Evolutionary conservation across 2,888 invertebrate species (phyloP).

Genomic region (Sarcophaga caerulescens): DNA sequence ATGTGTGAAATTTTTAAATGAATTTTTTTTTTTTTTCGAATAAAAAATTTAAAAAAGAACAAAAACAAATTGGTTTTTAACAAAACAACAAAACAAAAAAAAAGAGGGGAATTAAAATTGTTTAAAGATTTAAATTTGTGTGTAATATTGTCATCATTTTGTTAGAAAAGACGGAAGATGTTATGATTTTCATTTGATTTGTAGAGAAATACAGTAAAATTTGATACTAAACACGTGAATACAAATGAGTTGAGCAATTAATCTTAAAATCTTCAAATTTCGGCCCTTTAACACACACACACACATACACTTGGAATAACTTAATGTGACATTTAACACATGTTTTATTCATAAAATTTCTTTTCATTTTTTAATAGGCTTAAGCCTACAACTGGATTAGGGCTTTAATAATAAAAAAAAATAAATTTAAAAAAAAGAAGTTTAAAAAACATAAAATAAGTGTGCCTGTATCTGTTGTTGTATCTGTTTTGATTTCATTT

Average conservation of each 20-base stretch:
- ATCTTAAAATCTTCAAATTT: neutral
- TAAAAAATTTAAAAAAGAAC: neutral
- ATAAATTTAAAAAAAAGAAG: too few species aligned
- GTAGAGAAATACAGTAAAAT: neutral
- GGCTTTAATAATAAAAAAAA: too few species aligned
- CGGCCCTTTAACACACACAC: too few species aligned
- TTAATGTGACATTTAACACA: slow-evolving; percentile 10
- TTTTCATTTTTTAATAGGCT: too few species aligned
- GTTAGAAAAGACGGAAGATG: too few species aligned
- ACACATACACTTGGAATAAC: neutral
- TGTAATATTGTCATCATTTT: slow-evolving; percentile 19
- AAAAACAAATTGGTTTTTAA: neutral
- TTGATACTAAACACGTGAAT: slow-evolving; percentile 3
- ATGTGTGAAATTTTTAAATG: slow-evolving; percentile 47
- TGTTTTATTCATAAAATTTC: neutral
- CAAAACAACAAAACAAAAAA: too few species aligned
- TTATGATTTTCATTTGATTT: slow-evolving; percentile 17
- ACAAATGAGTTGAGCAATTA: slow-evolving; percentile 1
- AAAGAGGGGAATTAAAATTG: neutral
- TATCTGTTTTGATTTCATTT: too few species aligned
- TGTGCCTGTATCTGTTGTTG: too few species aligned
- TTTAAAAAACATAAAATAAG: too few species aligned
- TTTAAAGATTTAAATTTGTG: neutral
- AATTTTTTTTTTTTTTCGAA: neutral
- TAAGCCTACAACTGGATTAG: too few species aligned